A percentile compares a stretch with the other conserved stretches of the same genome.
Evolutionary conservation across 1,140 invertebrate species (phyloP).

Genomic region (Eulimnadia texana): DNA sequence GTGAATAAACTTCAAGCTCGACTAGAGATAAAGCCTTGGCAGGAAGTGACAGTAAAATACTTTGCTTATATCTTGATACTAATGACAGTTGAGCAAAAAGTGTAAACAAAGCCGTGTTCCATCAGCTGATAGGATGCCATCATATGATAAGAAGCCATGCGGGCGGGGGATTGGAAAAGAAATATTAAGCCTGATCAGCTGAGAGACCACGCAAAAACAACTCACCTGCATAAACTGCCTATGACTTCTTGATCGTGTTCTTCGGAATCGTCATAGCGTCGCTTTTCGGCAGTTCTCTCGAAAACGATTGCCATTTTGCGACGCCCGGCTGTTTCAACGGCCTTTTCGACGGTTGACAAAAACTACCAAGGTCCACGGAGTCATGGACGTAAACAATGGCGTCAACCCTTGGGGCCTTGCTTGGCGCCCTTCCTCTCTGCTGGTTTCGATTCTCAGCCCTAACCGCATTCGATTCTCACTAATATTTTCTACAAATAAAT

Average conservation of each 20-base stretch:
- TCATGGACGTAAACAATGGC: slow-evolving; percentile 4
- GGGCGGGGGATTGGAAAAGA: slow-evolving; percentile 2
- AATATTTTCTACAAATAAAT: too few relatives aligned
- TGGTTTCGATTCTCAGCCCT: slow-evolving; percentile 20
- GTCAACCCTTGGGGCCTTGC: background rate
- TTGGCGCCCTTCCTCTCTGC: slow-evolving; percentile 4
- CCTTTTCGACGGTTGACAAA: background rate
- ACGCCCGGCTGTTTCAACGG: background rate
- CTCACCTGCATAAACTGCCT: slow-evolving; percentile 29
- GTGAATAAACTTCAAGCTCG: too few relatives aligned
- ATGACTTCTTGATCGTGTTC: slow-evolving; percentile 30
- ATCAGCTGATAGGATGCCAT: slow-evolving; percentile 4
- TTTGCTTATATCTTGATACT: too few relatives aligned
- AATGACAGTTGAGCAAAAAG: too few relatives aligned
- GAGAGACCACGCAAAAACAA: slow-evolving; percentile 6
- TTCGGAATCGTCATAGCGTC: slow-evolving; percentile 27
- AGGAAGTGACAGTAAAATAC: too few relatives aligned
- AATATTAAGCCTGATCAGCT: slow-evolving; percentile 8
- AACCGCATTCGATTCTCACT: too few relatives aligned
- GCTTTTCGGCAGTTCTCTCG: slow-evolving; percentile 26
- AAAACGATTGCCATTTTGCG: slow-evolving; percentile 26
- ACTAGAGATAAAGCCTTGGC: too few relatives aligned
- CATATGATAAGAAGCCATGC: background rate
- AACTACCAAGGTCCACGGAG: background rate
- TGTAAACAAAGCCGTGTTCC: background rate